These are phyloP conservation scores for Eupsilia transversa DNA, from an alignment of 2,888 invertebrate genomes.

Conservation along the genomic window DNA sequence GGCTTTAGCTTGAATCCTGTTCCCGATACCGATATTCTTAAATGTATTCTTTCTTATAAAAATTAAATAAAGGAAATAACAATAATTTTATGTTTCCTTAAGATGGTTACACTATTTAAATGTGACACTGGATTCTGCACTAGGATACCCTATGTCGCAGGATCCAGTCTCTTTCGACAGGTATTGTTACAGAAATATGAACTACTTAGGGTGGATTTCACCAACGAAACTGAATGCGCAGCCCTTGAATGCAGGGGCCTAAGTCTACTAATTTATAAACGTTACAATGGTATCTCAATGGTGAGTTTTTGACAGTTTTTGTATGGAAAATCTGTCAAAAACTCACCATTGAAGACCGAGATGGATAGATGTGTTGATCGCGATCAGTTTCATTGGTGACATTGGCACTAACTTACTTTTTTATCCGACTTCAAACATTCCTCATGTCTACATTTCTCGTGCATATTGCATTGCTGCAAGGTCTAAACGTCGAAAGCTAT, in stretches of 20 bases:
- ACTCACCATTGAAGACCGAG: too few species aligned
- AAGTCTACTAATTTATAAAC: too few species aligned
- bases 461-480: constrained; percentile 6
- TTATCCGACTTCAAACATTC: constrained; percentile 16
- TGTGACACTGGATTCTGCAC: background rate
- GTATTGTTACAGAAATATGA: background rate
- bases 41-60: too few species aligned
- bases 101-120: background rate
- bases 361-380: background rate
- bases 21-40: too few species aligned
- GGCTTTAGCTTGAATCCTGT: too few species aligned
- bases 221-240: too few species aligned
- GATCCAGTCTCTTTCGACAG: background rate
- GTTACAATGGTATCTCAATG: too few species aligned
- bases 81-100: background rate
- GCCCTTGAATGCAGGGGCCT: too few species aligned
- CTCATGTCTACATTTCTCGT: constrained; percentile 16
- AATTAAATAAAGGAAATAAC: background rate
- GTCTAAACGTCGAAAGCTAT: constrained; percentile 10
- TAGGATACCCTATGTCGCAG: background rate
- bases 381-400: background rate
- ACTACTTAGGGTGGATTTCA: too few species aligned
- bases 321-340: too few species aligned
- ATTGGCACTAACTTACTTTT: background rate
- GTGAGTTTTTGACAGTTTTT: too few species aligned